These are phyloP conservation scores for Metridium senile DNA, from an alignment of 92 coral and sea anemone genomes.

Conservation along the genomic window DNA sequence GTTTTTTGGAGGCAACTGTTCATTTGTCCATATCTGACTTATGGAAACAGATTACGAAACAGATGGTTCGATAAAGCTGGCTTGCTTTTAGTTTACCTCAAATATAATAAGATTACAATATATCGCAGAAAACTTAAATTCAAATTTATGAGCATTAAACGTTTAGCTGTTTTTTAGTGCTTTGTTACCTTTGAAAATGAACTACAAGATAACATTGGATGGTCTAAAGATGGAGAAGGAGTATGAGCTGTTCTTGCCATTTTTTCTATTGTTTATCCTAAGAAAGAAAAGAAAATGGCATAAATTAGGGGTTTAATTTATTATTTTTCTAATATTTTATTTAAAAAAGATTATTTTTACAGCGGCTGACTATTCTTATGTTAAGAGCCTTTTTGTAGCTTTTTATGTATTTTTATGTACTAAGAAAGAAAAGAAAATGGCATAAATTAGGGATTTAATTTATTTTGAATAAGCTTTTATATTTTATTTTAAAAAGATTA, in stretches of 20 bases:
- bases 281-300: constrained; percentile 19
- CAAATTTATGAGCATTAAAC: not conserved
- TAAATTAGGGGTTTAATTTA: constrained; percentile 1
- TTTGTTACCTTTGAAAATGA: constrained; percentile 50
- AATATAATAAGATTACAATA: constrained; percentile 6
- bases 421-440: constrained; percentile 18
- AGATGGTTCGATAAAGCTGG: not conserved
- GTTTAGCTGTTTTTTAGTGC: constrained; percentile 2
- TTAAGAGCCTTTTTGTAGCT: constrained; percentile 38
- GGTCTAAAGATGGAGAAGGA: constrained; percentile 51
- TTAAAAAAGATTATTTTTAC: too few relatives aligned
- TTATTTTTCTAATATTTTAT: not conserved
- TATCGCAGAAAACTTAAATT: not conserved
- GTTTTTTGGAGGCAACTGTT: too few relatives aligned
- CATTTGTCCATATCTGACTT: not conserved
- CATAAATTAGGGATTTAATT: not conserved
- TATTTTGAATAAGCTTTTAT: not conserved
- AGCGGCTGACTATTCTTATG: too few relatives aligned
- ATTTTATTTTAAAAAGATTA: not conserved
- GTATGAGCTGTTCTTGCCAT: constrained; percentile 47
- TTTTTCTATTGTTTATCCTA: constrained; percentile 18
- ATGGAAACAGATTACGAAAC: not conserved
- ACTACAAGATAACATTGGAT: constrained; percentile 54
- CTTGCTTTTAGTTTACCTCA: constrained; percentile 1
- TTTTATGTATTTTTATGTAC: constrained; percentile 11